phyloP scores from a whole-genome alignment of 2,888 invertebrate species.

The Tetheella fluctuosa region DNA sequence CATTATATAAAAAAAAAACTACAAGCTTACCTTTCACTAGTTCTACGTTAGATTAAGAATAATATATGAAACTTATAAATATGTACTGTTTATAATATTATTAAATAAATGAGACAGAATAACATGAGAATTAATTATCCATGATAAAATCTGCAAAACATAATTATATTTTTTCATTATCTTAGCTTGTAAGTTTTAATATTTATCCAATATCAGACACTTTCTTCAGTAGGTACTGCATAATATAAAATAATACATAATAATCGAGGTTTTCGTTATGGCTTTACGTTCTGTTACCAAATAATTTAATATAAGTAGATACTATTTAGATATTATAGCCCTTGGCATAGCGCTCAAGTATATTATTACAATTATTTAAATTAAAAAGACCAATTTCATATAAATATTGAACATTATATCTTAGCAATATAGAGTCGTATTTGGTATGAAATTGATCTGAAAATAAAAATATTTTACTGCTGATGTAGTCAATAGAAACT shows the following conservation, averaged over 20 bases:
- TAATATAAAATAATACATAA: background rate
- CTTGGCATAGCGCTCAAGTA: slow-evolving; percentile 55
- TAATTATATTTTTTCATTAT: too few relatives aligned
- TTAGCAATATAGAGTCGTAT: background rate
- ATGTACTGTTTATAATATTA: slow-evolving; percentile 4
- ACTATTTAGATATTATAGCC: slow-evolving; percentile 21
- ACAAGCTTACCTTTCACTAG: slow-evolving; percentile 13
- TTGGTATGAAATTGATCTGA: background rate
- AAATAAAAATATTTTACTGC: slow-evolving; percentile 21
- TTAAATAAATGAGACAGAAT: slow-evolving; percentile 27
- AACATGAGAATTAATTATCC: slow-evolving; percentile 23
- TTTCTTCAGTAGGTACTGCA: background rate
- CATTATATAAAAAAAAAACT: slow-evolving; percentile 26
- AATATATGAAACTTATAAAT: slow-evolving; percentile 8
- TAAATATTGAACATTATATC: background rate
- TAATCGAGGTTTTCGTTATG: background rate
- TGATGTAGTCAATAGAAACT: slow-evolving; percentile 34
- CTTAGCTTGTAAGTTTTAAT: too few relatives aligned
- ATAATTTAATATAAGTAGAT: background rate
- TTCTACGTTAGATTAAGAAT: too few relatives aligned
- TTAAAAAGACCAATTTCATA: slow-evolving; percentile 14
- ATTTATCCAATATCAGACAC: too few relatives aligned
- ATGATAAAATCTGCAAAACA: too few relatives aligned
- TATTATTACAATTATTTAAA: slow-evolving; percentile 27
- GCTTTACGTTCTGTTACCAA: background rate